phyloP scores from a whole-genome alignment of 2,888 invertebrate species.

The Drosophila koepferae region DNA sequence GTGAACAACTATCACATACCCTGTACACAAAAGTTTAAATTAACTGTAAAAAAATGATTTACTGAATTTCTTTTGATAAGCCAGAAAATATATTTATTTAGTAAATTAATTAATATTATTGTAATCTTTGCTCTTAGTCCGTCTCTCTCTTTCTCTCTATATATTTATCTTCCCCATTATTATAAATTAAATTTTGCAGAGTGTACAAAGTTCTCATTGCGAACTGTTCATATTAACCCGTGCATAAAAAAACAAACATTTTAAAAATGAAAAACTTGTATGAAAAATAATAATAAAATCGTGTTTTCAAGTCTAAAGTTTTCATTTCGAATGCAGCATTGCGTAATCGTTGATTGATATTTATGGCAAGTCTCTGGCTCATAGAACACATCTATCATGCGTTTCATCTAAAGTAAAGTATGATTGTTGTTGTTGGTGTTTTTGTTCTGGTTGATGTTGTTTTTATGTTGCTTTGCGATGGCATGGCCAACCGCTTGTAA shows the following conservation, averaged over 20 bases:
- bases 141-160: background rate
- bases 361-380: constrained; percentile 22
- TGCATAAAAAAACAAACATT: background rate
- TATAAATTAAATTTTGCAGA: background rate
- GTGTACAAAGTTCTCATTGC: background rate
- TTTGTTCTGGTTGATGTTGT: constrained; percentile 3
- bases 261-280: constrained; percentile 27
- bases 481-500: constrained; percentile 70
- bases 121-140: too few relatives aligned
- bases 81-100: too few relatives aligned
- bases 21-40: background rate
- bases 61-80: background rate
- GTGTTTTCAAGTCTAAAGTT: constrained; percentile 14
- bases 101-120: background rate
- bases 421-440: constrained; percentile 3
- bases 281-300: constrained; percentile 19
- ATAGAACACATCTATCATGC: constrained; percentile 19
- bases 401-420: constrained; percentile 7
- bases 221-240: background rate
- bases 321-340: constrained; percentile 31
- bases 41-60: too few relatives aligned
- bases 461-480: constrained; percentile 31
- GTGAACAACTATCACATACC: background rate
- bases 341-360: constrained; percentile 42
- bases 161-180: too few relatives aligned